Conservation (phyloP, 2,797 vertebrate species). For the Moxostoma hubbsi region DNA sequence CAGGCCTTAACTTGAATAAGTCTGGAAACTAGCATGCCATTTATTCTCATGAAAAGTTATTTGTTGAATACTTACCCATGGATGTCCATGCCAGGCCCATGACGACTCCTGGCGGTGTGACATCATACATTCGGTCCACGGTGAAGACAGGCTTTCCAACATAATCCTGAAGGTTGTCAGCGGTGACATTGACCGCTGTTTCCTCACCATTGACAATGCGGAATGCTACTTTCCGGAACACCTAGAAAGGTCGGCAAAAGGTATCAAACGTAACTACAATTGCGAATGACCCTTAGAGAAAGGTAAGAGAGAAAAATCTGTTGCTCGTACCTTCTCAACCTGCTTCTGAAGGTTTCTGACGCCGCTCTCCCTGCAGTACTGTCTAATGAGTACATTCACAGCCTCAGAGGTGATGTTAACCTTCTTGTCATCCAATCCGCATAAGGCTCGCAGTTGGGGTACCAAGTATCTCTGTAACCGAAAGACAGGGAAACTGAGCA, state of each 20-base stretch:
- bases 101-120: conserved; percentile 93
- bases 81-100: conserved; percentile 98
- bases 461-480: conserved; percentile 89
- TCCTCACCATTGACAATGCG: conserved; percentile 87
- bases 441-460: conserved; percentile 87
- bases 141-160: conserved; percentile 97
- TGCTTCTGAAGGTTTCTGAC: conserved; percentile 98
- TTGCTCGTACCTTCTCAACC: conserved; percentile 88
- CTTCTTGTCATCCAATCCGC: conserved; percentile 87
- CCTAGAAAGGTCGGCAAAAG: conserved; percentile 71
- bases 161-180: conserved; percentile 91
- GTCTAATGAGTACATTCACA: conserved; percentile 89
- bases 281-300: neutral
- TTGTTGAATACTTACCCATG: conserved; percentile 81
- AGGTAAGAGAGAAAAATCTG: no score
- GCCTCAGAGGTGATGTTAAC: conserved; percentile 84
- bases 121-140: conserved; percentile 94
- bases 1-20: no score
- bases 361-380: conserved; percentile 96
- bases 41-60: neutral
- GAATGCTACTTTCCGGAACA: conserved; percentile 92
- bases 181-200: conserved; percentile 77
- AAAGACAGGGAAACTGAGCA: neutral
- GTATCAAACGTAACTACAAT: neutral
- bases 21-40: neutral